These are phyloP conservation scores for Lithosia quadra DNA, from an alignment of 2,888 invertebrate genomes.

Conservation along the genomic window DNA sequence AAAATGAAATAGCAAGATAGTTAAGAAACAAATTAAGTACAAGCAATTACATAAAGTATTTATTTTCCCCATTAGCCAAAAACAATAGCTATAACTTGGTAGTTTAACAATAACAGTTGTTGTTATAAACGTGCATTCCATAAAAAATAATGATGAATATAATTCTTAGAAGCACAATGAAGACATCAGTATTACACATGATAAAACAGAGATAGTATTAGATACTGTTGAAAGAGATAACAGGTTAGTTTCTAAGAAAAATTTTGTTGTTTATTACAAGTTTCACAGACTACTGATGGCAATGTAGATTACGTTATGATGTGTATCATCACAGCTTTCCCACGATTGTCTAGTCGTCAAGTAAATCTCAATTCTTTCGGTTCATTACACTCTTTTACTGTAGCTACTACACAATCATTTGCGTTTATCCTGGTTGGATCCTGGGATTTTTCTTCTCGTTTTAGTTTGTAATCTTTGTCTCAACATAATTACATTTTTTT, in stretches of 20 bases:
- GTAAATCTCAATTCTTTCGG: slow-evolving; percentile 31
- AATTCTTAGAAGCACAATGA: slow-evolving; percentile 38
- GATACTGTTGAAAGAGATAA: slow-evolving; percentile 28
- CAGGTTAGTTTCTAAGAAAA: slow-evolving; percentile 29
- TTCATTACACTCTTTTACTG: slow-evolving; percentile 34
- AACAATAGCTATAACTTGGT: neutral
- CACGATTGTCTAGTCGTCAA: slow-evolving; percentile 44
- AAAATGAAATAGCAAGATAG: neutral
- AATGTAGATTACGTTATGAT: slow-evolving; percentile 43
- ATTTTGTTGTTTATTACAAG: slow-evolving; percentile 28
- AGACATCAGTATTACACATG: slow-evolving; percentile 15
- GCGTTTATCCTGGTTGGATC: neutral
- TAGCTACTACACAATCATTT: neutral
- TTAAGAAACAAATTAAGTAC: neutral
- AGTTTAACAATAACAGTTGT: neutral
- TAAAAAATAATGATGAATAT: slow-evolving; percentile 23
- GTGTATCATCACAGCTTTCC: slow-evolving; percentile 45
- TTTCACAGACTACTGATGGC: slow-evolving; percentile 37
- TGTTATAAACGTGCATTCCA: slow-evolving; percentile 14
- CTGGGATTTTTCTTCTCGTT: neutral
- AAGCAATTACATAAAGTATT: neutral
- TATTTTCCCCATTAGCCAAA: neutral
- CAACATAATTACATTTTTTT: too few relatives aligned
- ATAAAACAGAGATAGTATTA: slow-evolving; percentile 32
- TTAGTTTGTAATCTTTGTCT: too few relatives aligned